Percentiles rank a stretch among this genome's conserved stretches.
Evolutionary conservation across 2,888 invertebrate species (phyloP).

Genomic region (Melanostoma scalare): DNA sequence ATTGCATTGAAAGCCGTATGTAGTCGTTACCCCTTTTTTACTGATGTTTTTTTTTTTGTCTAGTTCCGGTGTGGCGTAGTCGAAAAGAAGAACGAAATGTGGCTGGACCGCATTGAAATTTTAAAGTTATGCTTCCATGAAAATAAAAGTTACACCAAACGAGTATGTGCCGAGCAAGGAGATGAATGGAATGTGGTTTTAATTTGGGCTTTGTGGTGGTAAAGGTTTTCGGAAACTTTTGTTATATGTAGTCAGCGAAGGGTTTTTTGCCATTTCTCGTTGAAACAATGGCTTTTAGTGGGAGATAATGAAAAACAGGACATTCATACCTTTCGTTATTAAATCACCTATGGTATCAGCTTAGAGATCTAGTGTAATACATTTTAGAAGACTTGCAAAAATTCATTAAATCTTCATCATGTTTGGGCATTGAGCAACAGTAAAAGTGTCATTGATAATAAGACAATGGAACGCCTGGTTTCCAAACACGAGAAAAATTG

Average conservation of each 20-base stretch:
- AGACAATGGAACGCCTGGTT: too few species aligned
- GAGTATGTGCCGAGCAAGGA: neutral
- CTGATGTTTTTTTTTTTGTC: neutral
- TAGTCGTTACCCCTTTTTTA: conserved; percentile 18
- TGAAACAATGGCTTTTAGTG: too few species aligned
- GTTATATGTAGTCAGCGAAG: neutral
- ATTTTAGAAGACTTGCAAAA: too few species aligned
- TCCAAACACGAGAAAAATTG: too few species aligned
- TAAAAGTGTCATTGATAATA: too few species aligned
- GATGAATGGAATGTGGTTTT: conserved; percentile 41
- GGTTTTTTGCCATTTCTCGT: neutral
- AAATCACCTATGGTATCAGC: too few species aligned
- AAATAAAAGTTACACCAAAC: conserved; percentile 40
- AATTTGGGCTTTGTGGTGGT: conserved; percentile 4
- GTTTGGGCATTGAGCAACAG: too few species aligned
- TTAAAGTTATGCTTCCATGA: conserved; percentile 12
- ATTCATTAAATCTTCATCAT: too few species aligned
- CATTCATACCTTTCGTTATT: too few species aligned
- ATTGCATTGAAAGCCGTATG: conserved; percentile 5
- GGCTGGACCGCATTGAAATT: conserved; percentile 49
- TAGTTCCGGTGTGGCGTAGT: conserved; percentile 5
- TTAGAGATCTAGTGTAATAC: too few species aligned
- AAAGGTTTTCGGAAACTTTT: neutral
- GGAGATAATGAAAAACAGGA: too few species aligned
- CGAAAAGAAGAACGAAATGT: conserved; percentile 22